Evolutionary conservation across 1,140 invertebrate genomes (phyloP).

Genomic region (Eulimnadia texana): DNA sequence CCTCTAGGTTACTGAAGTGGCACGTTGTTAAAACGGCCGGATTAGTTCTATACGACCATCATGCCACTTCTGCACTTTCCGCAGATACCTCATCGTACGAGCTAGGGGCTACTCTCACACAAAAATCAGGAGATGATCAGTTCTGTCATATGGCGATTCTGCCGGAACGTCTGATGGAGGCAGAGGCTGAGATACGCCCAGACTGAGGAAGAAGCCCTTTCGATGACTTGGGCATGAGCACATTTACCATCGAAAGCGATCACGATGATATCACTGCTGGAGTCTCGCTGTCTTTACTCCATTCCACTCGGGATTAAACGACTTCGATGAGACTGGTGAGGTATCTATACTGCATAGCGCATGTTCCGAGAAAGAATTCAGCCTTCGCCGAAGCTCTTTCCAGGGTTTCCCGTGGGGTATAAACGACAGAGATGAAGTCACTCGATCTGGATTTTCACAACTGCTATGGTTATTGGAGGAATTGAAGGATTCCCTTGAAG

Average conservation of each 20-base stretch:
- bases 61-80: neutral
- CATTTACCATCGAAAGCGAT: too few species aligned
- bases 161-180: constrained; percentile 18
- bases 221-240: constrained; percentile 22
- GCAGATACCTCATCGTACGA: neutral
- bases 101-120: neutral
- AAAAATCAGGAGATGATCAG: neutral
- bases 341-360: constrained; percentile 30
- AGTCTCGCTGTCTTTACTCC: constrained; percentile 27
- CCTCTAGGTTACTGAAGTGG: constrained; percentile 16
- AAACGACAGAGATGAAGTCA: neutral
- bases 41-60: neutral
- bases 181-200: constrained; percentile 23
- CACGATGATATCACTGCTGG: too few species aligned
- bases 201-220: constrained; percentile 25
- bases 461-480: neutral
- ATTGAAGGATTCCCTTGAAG: constrained; percentile 18
- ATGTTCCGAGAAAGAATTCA: constrained; percentile 28
- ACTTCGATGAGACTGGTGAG: constrained; percentile 28
- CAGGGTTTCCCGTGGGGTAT: constrained; percentile 7
- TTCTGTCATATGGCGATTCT: constrained; percentile 19
- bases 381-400: constrained; percentile 25
- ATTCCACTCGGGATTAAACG: constrained; percentile 29
- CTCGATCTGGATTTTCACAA: neutral
- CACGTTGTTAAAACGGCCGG: neutral